These are phyloP conservation scores for Gadopsis bispinosus DNA, from an alignment of 2,797 vertebrate genomes.

Conservation along the genomic window DNA sequence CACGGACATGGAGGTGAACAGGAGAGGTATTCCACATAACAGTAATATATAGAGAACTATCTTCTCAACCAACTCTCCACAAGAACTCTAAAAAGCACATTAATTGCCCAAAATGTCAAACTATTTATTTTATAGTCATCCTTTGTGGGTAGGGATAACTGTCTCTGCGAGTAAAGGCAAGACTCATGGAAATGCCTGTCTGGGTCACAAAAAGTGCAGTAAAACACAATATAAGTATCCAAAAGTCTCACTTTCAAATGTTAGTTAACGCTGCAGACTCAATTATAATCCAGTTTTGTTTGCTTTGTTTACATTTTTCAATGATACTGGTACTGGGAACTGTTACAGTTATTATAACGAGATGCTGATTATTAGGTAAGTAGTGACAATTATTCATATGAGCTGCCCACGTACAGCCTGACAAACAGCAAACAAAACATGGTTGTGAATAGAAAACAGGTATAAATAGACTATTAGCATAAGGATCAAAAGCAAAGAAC, in stretches of 20 bases:
- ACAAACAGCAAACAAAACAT: constrained; percentile 46
- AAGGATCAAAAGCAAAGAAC: constrained; percentile 62
- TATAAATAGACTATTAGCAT: constrained; percentile 70
- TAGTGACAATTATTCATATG: constrained; percentile 33
- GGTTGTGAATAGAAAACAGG: constrained; percentile 55
- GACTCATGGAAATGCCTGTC: background rate
- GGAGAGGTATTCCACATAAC: background rate
- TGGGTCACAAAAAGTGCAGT: background rate
- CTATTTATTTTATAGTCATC: background rate
- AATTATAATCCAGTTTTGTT: background rate
- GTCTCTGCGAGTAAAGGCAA: too few species aligned
- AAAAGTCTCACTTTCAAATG: background rate
- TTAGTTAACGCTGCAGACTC: background rate
- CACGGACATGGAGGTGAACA: background rate
- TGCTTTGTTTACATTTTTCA: background rate
- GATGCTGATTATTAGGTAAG: constrained; percentile 17
- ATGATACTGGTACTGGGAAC: background rate
- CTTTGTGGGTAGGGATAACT: background rate
- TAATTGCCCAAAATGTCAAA: background rate
- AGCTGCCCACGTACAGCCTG: constrained; percentile 12
- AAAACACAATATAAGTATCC: background rate
- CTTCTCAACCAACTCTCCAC: background rate
- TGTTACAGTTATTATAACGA: constrained; percentile 2
- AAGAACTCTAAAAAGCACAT: background rate
- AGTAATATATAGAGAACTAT: background rate